These are phyloP conservation scores for Scomber colias DNA, from an alignment of 2,113 vertebrate species.

Conservation along the genomic window DNA sequence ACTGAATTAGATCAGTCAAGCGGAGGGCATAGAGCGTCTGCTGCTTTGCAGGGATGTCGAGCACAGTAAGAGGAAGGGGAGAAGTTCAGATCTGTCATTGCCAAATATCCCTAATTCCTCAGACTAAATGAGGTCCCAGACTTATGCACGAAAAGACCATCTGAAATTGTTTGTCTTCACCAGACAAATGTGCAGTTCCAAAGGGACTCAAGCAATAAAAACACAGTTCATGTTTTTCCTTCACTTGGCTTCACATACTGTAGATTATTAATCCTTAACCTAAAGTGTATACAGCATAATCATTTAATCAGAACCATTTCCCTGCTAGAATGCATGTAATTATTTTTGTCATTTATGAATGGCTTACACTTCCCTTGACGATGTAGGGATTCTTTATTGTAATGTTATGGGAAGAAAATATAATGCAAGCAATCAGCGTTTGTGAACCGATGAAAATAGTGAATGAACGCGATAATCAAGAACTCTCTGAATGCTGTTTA, in stretches of 20 bases:
- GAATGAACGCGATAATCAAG: conserved; percentile 29
- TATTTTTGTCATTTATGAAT: conserved; percentile 42
- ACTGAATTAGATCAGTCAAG: conserved; percentile 82
- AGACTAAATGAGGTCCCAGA: conserved; percentile 55
- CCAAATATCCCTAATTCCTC: conserved; percentile 55
- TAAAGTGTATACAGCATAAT: conserved; percentile 27
- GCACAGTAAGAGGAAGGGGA: conserved; percentile 34
- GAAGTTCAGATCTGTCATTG: conserved; percentile 60
- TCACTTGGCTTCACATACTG: conserved; percentile 36
- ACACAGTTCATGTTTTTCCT: conserved; percentile 21
- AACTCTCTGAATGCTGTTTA: conserved; percentile 20
- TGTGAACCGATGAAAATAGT: conserved; percentile 49
- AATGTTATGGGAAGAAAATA: conserved; percentile 18
- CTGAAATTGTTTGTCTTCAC: conserved; percentile 44
- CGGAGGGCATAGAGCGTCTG: conserved; percentile 66
- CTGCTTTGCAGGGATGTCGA: conserved; percentile 65
- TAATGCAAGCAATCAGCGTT: conserved; percentile 51
- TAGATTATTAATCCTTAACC: conserved; percentile 36
- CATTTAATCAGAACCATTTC: conserved; percentile 44
- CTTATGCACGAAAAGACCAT: conserved; percentile 28
- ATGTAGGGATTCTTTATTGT: conserved; percentile 3
- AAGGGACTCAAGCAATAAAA: not conserved
- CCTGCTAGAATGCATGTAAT: conserved; percentile 42
- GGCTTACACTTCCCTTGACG: conserved; percentile 25
- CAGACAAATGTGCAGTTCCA: conserved; percentile 5